phyloP scores from a whole-genome alignment of 2,888 invertebrate species.

The Amphipoea lucens region DNA sequence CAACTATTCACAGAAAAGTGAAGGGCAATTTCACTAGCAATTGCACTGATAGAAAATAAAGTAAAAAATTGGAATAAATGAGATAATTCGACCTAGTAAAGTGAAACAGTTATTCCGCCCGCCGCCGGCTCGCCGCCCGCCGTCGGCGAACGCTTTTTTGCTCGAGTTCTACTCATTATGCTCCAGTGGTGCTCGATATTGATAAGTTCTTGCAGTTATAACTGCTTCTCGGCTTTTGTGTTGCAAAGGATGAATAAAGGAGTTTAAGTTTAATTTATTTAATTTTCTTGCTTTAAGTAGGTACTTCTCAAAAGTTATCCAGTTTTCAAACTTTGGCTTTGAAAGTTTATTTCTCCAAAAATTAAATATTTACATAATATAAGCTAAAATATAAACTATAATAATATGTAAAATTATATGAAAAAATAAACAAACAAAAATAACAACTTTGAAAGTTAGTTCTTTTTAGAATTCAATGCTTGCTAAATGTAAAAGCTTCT shows the following conservation, averaged over 20 bases:
- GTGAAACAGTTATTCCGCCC: conserved; percentile 76
- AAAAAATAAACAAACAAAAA: no score
- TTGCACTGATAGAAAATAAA: conserved; percentile 77
- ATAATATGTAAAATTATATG: no score
- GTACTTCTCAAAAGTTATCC: neutral
- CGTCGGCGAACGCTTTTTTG: conserved; percentile 78
- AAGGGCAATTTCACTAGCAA: conserved; percentile 80
- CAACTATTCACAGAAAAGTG: conserved; percentile 72
- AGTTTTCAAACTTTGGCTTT: neutral
- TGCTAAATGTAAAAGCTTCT: neutral
- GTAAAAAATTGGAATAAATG: conserved; percentile 78
- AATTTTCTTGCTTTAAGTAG: neutral
- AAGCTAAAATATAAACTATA: no score
- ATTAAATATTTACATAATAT: no score
- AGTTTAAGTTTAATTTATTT: neutral
- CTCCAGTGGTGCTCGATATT: conserved; percentile 55
- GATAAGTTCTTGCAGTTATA: conserved; percentile 35
- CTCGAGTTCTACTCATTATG: conserved; percentile 74
- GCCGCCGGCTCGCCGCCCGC: conserved; percentile 75
- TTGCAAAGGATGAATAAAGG: neutral
- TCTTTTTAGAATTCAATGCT: neutral
- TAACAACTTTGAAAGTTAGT: neutral
- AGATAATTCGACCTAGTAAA: conserved; percentile 86
- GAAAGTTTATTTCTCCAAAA: no score
- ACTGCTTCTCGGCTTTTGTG: conserved; percentile 6